phyloP scores from a whole-genome alignment of 2,888 invertebrate genomes.

The Drosophila atroscutellata region DNA sequence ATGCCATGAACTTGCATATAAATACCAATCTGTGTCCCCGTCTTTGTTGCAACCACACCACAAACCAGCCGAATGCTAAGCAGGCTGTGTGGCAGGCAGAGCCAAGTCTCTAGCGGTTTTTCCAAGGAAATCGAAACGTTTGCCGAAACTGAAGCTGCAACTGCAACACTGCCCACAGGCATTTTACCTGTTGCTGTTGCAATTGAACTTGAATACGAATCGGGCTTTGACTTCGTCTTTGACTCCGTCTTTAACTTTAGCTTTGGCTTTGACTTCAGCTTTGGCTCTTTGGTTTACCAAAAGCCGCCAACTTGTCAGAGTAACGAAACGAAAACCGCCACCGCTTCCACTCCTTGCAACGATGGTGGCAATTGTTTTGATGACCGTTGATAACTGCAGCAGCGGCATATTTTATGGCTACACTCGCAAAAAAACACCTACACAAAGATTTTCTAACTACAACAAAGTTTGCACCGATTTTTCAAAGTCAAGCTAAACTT shows the following conservation, averaged over 20 bases:
- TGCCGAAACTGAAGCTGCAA: constrained; percentile 39
- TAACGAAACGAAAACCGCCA: constrained; percentile 36
- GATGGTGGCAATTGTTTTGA: constrained; percentile 78
- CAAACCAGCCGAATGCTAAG: constrained; percentile 74
- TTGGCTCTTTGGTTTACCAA: constrained; percentile 42
- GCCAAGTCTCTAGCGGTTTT: constrained; percentile 77
- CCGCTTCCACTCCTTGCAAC: constrained; percentile 37
- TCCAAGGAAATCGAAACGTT: constrained; percentile 77
- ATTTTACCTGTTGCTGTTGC: constrained; percentile 69
- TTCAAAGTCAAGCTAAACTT: not conserved
- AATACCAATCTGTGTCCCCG: constrained; percentile 74
- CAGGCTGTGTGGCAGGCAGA: constrained; percentile 46
- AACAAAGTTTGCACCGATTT: not conserved
- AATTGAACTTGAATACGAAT: constrained; percentile 71
- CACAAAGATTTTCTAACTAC: not conserved
- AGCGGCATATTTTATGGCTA: constrained; percentile 43
- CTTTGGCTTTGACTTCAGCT: not conserved
- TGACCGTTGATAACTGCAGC: constrained; percentile 70
- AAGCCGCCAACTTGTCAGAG: constrained; percentile 70
- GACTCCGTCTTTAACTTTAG: constrained; percentile 20
- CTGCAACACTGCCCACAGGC: constrained; percentile 41
- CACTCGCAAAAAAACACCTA: not conserved
- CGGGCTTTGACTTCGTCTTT: constrained; percentile 20
- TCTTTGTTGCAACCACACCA: constrained; percentile 26
- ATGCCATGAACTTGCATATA: constrained; percentile 79